These are phyloP conservation scores for Netelia virgata DNA, from an alignment of 2,888 invertebrate species.

Conservation along the genomic window DNA sequence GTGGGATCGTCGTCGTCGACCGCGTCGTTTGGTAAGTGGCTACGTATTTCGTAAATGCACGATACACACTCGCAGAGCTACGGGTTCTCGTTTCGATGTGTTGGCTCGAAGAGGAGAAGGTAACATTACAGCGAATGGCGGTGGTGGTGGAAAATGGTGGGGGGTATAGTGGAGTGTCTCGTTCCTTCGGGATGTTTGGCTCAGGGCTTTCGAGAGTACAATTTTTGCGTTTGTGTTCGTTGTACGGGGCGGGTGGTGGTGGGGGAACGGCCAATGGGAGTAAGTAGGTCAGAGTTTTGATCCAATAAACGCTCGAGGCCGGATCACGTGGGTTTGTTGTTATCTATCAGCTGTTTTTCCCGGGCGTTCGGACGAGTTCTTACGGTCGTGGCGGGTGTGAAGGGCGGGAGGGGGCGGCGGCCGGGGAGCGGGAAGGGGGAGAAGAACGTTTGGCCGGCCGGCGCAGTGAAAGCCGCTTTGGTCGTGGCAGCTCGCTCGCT, in stretches of 20 bases:
- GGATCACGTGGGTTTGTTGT: constrained; percentile 90
- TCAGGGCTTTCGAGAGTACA: constrained; percentile 62
- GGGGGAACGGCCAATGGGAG: constrained; percentile 84
- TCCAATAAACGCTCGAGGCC: constrained; percentile 85
- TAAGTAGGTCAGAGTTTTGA: constrained; percentile 86
- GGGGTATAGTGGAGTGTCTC: constrained; percentile 72
- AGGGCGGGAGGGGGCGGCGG: constrained; percentile 68
- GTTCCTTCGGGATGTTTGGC: constrained; percentile 71
- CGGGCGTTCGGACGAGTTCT: constrained; percentile 74
- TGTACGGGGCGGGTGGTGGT: constrained; percentile 70
- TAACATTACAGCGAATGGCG: constrained; percentile 7
- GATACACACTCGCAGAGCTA: background rate
- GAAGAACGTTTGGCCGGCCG: constrained; percentile 78
- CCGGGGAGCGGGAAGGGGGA: constrained; percentile 77
- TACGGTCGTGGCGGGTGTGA: constrained; percentile 8
- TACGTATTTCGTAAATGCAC: background rate
- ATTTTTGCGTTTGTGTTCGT: constrained; percentile 69
- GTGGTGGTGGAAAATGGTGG: constrained; percentile 38
- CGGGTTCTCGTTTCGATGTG: background rate
- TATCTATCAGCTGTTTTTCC: constrained; percentile 88
- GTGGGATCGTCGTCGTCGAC: background rate
- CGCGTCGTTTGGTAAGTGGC: background rate
- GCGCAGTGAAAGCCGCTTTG: constrained; percentile 83
- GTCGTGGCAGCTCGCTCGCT: constrained; percentile 70
- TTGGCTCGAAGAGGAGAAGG: constrained; percentile 9